These are phyloP conservation scores for Cromileptes altivelis DNA, from an alignment of 2,113 vertebrate species.

Conservation along the genomic window DNA sequence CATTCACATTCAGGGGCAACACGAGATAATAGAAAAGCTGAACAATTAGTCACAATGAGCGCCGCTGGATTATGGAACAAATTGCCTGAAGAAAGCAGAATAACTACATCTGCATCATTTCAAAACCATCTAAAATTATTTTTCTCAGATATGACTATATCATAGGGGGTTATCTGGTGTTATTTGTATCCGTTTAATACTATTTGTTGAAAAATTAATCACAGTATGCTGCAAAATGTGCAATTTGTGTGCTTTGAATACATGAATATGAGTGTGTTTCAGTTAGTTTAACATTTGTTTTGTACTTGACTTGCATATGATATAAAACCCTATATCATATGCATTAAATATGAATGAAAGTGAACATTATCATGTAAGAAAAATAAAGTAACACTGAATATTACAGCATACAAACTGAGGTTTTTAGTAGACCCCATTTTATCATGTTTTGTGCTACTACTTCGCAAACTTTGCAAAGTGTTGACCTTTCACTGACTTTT, in stretches of 20 bases:
- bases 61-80: slow-evolving; percentile 15
- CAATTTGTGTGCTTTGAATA: background rate
- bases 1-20: slow-evolving; percentile 14
- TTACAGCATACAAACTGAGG: too few species aligned
- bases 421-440: too few species aligned
- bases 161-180: background rate
- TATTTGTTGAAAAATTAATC: background rate
- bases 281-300: background rate
- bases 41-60: slow-evolving; percentile 51
- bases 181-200: background rate
- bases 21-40: slow-evolving; percentile 25
- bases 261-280: background rate
- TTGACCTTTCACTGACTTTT: slow-evolving; percentile 26
- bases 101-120: slow-evolving; percentile 21
- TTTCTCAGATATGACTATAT: background rate
- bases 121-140: slow-evolving; percentile 2
- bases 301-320: background rate
- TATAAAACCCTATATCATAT: background rate
- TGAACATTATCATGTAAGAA: background rate
- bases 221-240: background rate
- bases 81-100: slow-evolving; percentile 30
- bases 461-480: background rate
- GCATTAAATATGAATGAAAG: background rate
- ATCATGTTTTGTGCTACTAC: background rate
- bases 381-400: background rate